Base-by-base conservation (phyloP, 2,888 invertebrate genomes). In the Drosophila meridionalis region DNA sequence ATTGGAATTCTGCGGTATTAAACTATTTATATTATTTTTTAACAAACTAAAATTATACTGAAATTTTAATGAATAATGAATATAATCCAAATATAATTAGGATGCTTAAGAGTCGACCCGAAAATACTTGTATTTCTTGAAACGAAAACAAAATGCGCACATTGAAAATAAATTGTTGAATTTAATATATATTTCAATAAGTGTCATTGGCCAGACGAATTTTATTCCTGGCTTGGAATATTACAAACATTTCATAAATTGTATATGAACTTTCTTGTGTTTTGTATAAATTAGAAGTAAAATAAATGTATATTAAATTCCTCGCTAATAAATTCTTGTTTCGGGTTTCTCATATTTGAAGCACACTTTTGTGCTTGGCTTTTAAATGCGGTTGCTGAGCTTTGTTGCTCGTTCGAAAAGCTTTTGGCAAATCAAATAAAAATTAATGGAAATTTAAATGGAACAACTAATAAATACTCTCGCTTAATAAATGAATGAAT, bases 351-450 rank as follows among this genome's bases (percentile, higher is more conserved):
- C 38, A 34, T 32, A 59, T 48, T 53, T 70, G 40, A 61, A 84
- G 83, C 87, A 80, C 68, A 80, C 87, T 80, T 87, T 87, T 78
- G 36, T 30, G 83, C 85, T 72, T 26, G 32, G 11, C 42, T 50
- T 6, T 50, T 30, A 80, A 75, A 43, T 43, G 6, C 20, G 0
- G 42, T 60, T 48, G 52, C 36, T 65, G n/a, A 84, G 85, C 87
- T 87, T 79, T 65, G 11, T 14, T 8, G n/a, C 43, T 34, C 34
- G 42, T 65, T 40, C 48, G 45, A 26, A 62, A 64, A 82, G 86
- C 83, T 86, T 74, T 60, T 6, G 52, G 28, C 36, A 42, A 14
- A 28, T 59, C 43, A 14, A 14, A 45, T 1, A 4, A 9, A 8
- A 32, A 63, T 14, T 14, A 9, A 32, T 4, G 2, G 0, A 2